A percentile compares a stretch with the other conserved stretches of the same genome.
These are phyloP conservation scores for Copidosoma floridanum DNA, from an alignment of 1,140 invertebrate genomes.

Conservation along the genomic window DNA sequence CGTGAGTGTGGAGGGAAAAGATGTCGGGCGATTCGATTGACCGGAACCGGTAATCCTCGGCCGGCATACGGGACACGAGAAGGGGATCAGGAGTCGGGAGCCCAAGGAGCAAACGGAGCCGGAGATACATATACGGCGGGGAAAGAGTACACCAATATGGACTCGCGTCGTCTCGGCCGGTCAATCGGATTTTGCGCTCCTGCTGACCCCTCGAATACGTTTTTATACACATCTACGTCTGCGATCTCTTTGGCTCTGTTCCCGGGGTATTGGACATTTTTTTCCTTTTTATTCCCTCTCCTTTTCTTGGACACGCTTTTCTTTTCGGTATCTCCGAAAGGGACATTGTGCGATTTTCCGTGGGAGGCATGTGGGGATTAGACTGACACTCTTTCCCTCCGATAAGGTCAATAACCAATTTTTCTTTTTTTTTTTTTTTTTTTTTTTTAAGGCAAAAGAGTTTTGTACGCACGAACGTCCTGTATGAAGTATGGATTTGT, in stretches of 20 bases:
- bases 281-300: too few relatives aligned
- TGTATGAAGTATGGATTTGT: too few relatives aligned
- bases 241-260: not conserved
- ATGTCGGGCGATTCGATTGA: slow-evolving; percentile 10
- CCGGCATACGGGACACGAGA: slow-evolving; percentile 8
- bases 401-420: too few relatives aligned
- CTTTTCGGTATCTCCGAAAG: too few relatives aligned
- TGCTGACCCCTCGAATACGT: slow-evolving; percentile 53
- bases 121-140: not conserved
- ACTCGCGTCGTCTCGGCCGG: slow-evolving; percentile 38
- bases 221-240: slow-evolving; percentile 28
- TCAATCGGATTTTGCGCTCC: slow-evolving; percentile 52
- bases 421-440: too few relatives aligned
- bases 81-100: slow-evolving; percentile 11
- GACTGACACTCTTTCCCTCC: slow-evolving; percentile 6
- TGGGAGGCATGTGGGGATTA: slow-evolving; percentile 29
- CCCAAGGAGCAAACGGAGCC: not conserved
- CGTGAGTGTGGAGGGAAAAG: not conserved
- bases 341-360: slow-evolving; percentile 32
- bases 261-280: slow-evolving; percentile 17
- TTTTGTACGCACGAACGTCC: too few relatives aligned
- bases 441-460: too few relatives aligned
- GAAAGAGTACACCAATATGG: slow-evolving; percentile 45
- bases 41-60: slow-evolving; percentile 20
- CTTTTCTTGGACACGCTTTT: not conserved